Conservation (phyloP, 2,888 invertebrate species). For the Pediacus dermestoides region DNA sequence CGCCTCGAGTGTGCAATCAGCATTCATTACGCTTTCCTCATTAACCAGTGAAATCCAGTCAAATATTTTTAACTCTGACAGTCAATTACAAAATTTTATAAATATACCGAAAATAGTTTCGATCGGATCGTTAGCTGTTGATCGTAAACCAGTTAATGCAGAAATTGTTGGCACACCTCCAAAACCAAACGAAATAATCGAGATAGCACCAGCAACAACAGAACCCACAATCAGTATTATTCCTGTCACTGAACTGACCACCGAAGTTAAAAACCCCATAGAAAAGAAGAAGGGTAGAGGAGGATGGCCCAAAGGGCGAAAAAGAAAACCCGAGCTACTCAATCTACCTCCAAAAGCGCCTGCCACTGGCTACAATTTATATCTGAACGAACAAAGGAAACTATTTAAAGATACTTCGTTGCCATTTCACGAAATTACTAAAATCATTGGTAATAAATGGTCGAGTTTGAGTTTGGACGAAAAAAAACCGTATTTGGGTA, state of each 20-base stretch:
- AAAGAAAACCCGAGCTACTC: slow-evolving; percentile 53
- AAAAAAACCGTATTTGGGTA: slow-evolving; percentile 55
- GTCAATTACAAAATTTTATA: slow-evolving; percentile 20
- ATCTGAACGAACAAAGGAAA: slow-evolving; percentile 55
- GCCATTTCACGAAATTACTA: slow-evolving; percentile 57
- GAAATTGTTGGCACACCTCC: neutral
- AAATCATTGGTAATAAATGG: slow-evolving; percentile 54
- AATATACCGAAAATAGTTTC: slow-evolving; percentile 20
- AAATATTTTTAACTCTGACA: slow-evolving; percentile 22
- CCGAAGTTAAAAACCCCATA: slow-evolving; percentile 2
- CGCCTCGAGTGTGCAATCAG: slow-evolving; percentile 24
- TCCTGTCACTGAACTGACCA: slow-evolving; percentile 8
- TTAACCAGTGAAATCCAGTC: slow-evolving; percentile 23
- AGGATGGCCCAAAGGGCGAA: slow-evolving; percentile 61
- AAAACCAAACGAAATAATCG: neutral
- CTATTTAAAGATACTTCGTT: slow-evolving; percentile 52
- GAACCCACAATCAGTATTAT: neutral
- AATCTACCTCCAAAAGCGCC: slow-evolving; percentile 57
- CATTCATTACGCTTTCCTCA: slow-evolving; percentile 27
- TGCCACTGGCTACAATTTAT: slow-evolving; percentile 57
- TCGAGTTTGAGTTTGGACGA: slow-evolving; percentile 53
- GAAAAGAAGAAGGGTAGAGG: slow-evolving; percentile 52
- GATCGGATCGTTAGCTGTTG: slow-evolving; percentile 13
- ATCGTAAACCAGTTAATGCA: neutral
- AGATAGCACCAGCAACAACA: neutral